Evolutionary conservation across 2,113 vertebrate species (phyloP).

Genomic region (Boleophthalmus pectinirostris): DNA sequence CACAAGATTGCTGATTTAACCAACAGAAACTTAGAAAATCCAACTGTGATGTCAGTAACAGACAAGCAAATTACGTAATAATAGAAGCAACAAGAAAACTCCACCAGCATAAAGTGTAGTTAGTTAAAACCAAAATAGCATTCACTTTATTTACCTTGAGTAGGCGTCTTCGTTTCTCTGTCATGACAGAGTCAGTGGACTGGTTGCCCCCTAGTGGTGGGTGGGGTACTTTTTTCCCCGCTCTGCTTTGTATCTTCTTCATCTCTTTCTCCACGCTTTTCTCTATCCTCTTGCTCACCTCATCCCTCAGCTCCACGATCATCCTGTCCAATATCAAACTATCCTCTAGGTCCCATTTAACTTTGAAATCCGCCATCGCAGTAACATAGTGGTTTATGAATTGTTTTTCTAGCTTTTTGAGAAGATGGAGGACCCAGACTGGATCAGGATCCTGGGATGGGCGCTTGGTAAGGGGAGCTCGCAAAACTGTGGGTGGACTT

Average conservation of each 20-base stretch:
- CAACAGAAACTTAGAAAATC: no score
- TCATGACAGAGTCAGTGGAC: constrained; percentile 69
- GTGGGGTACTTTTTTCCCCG: constrained; percentile 40
- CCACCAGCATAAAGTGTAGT: no score
- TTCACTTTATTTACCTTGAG: constrained; percentile 60
- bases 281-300: constrained; percentile 81
- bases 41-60: no score
- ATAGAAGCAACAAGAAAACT: no score
- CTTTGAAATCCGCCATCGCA: constrained; percentile 80
- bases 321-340: constrained; percentile 77
- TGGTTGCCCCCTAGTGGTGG: constrained; percentile 51
- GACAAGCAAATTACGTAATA: no score
- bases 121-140: no score
- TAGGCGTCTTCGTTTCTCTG: constrained; percentile 75
- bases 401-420: constrained; percentile 84
- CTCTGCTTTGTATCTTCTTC: constrained; percentile 76
- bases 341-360: constrained; percentile 83
- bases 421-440: constrained; percentile 79
- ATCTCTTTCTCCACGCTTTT: constrained; percentile 80
- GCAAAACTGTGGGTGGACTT: constrained; percentile 33
- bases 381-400: constrained; percentile 84
- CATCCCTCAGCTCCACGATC: constrained; percentile 82
- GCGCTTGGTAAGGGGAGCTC: constrained; percentile 38
- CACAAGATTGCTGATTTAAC: no score
- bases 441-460: constrained; percentile 74